A percentile compares a stretch with the other conserved stretches of the same genome.
Conservation (phyloP, 2,888 invertebrate genomes). For the Leptothorax acervorum region DNA sequence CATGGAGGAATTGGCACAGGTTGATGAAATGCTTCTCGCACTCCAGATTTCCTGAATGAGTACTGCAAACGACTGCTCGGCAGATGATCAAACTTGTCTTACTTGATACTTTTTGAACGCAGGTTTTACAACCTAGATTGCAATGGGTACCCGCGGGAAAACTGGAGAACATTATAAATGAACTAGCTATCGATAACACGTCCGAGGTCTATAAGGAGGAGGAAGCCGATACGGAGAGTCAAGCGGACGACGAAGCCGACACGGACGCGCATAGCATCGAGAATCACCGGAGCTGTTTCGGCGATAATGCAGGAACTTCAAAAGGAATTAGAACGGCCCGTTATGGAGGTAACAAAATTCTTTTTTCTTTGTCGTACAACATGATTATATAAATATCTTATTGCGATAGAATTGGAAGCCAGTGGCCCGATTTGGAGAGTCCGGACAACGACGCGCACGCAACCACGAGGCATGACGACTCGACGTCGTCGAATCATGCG, state of each 20-base stretch:
- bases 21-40: constrained; percentile 80
- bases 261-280: constrained; percentile 58
- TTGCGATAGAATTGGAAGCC: constrained; percentile 82
- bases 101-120: constrained; percentile 11
- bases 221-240: constrained; percentile 63
- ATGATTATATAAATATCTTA: constrained; percentile 2
- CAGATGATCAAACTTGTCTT: neutral
- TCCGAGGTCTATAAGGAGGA: constrained; percentile 68
- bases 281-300: constrained; percentile 88
- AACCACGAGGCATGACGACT: constrained; percentile 59
- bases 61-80: neutral
- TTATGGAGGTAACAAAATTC: constrained; percentile 76
- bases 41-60: neutral
- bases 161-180: constrained; percentile 78
- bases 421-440: constrained; percentile 82
- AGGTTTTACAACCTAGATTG: constrained; percentile 82
- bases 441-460: constrained; percentile 72
- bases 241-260: constrained; percentile 69
- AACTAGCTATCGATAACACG: constrained; percentile 74
- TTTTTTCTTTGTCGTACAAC: neutral
- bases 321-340: constrained; percentile 87
- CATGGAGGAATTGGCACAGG: constrained; percentile 95
- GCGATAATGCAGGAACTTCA: constrained; percentile 92
- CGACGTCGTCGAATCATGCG: constrained; percentile 61
- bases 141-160: constrained; percentile 80